Evolutionary conservation across 2,113 vertebrate genomes (phyloP).

Genomic region (Phalacrocorax brasilianus): DNA sequence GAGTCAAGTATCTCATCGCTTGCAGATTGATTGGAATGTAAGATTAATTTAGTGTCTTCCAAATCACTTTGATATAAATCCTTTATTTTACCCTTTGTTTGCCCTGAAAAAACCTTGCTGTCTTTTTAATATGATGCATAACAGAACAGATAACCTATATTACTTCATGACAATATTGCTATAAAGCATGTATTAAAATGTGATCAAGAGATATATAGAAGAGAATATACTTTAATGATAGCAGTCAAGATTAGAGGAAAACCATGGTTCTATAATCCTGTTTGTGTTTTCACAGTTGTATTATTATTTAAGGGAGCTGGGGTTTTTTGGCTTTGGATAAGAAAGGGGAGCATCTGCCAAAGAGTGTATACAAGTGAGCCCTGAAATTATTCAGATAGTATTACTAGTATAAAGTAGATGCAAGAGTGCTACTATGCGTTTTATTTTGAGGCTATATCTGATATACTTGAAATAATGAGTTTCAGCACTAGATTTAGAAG

Average conservation of each 20-base stretch:
- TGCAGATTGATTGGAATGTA: conserved; percentile 34
- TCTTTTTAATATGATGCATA: conserved; percentile 19
- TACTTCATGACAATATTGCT: background rate
- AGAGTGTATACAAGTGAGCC: background rate
- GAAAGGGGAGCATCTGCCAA: background rate
- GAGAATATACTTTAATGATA: background rate
- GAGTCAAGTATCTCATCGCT: conserved; percentile 45
- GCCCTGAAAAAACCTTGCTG: background rate
- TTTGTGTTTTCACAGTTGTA: background rate
- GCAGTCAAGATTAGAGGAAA: background rate
- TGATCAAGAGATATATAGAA: background rate
- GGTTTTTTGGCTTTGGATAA: background rate
- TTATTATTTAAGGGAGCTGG: background rate
- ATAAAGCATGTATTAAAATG: background rate
- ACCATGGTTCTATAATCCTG: background rate
- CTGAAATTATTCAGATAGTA: background rate
- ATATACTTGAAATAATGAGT: background rate
- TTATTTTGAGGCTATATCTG: background rate
- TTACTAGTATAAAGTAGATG: background rate
- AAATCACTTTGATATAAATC: conserved; percentile 39
- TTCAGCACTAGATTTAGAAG: background rate
- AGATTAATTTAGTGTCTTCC: conserved; percentile 50
- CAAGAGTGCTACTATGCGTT: background rate
- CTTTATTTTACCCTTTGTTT: conserved; percentile 33
- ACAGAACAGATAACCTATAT: background rate